A percentile compares a stretch with the other conserved stretches of the same genome.
Conservation (phyloP, 2,113 vertebrate species). For the Sula dactylatra region DNA sequence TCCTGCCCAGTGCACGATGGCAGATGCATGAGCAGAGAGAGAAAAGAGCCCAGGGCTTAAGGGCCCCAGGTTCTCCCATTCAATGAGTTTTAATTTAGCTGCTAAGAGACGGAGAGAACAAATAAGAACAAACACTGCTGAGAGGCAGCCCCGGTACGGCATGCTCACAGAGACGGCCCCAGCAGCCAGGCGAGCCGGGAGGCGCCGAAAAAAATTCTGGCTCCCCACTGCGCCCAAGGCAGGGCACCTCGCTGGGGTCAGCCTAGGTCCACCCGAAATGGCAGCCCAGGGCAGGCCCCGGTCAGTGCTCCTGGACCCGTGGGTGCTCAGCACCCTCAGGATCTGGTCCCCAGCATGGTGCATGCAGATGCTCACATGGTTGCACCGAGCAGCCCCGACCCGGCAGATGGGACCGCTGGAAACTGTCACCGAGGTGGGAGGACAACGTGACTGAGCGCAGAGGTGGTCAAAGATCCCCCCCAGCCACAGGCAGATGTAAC, state of each 20-base stretch:
- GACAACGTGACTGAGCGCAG: rapidly evolving
- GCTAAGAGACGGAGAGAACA: constrained; percentile 61
- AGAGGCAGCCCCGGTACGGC: not conserved
- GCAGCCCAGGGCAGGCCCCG: not conserved
- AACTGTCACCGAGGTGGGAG: not conserved
- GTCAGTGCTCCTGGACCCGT: rapidly evolving
- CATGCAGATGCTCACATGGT: rapidly evolving
- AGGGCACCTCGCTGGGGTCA: not conserved
- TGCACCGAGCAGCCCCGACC: rapidly evolving
- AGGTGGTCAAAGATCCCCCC: not conserved
- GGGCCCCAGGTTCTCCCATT: not conserved
- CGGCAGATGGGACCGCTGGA: not conserved
- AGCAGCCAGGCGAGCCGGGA: not conserved
- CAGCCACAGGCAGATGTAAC: rapidly evolving
- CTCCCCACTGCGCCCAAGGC: not conserved
- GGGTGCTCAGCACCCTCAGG: not conserved
- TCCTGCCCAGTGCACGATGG: rapidly evolving
- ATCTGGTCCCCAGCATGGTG: rapidly evolving
- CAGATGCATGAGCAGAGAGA: not conserved
- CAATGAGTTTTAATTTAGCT: constrained; percentile 29
- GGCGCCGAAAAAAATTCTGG: not conserved
- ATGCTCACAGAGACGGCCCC: not conserved
- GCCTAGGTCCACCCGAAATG: not conserved
- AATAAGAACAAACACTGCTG: constrained; percentile 60
- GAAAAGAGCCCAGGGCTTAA: not conserved